Base-by-base conservation (phyloP, 2,797 vertebrate species). In the Squalus acanthias region DNA sequence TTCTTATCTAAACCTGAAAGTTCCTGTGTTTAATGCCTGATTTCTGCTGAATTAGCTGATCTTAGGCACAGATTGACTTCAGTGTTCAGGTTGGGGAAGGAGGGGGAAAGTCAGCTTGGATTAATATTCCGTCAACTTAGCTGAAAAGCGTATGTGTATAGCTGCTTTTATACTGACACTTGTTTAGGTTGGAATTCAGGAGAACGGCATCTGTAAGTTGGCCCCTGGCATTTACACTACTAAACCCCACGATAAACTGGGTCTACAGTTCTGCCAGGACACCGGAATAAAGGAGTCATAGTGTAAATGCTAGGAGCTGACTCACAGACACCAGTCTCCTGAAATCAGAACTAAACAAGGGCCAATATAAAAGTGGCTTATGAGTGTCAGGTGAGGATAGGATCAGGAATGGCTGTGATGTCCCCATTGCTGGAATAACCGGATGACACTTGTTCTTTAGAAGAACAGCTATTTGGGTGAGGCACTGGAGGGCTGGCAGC, bases 1-100 rank as follows among this genome's bases (percentile, higher is more conserved):
- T 89, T 93, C 39, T 93, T 93, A 93, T 93, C 20, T 93, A 93
- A 93, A 67, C 5, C 33, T 93, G 91, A 39, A 93, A 67, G 33
- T 67, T 67, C 60, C 65, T 3, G 2, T 6, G 9, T 67, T 67
- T 39, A 67, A 39, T 65, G 17, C 63, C 63, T 93, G 91, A 33
- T 93, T 67, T 93, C 63, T 67, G 63, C 63, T 93, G 91, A 67
- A 93, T 46, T 82, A 46, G 15, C 39, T 82, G 39, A 82, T 82
- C 91, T 65, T 63, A 20, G 29, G 89, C 60, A 63, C 57, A 92
- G 63, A 15, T 20, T 82, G 39, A 6, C 79, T 82, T 82, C n/a
- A 82, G 17, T 46, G 33, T 29, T 92, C 29, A 92, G 20, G 33
- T 39, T 67, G 63, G n/a, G 63, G 33, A 39, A 22, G 1, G 63